Percentiles rank a stretch among this genome's conserved stretches.
phyloP scores from a whole-genome alignment of 2,797 vertebrate genomes.

The Hypotaenidia philippensis region DNA sequence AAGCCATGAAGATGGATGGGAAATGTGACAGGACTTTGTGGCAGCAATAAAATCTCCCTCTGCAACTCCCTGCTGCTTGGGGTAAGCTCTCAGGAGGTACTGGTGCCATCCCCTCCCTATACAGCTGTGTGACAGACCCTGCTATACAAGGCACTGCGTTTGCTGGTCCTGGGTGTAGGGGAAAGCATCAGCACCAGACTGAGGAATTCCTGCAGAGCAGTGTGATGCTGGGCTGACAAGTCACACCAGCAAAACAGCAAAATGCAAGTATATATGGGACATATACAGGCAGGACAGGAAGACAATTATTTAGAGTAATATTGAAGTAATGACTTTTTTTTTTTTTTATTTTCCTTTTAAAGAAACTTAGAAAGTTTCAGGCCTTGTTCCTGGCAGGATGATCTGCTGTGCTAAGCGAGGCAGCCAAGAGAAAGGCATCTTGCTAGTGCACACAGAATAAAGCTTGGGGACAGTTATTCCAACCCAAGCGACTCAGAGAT shows the following conservation, averaged over 20 bases:
- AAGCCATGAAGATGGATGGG: not conserved
- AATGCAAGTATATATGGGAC: not conserved
- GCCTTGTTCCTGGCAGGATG: not conserved
- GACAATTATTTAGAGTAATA: not conserved
- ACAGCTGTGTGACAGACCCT: not conserved
- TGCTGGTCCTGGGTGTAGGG: not conserved
- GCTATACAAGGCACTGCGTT: fast-evolving
- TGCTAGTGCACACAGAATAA: not conserved
- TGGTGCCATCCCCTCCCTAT: not conserved
- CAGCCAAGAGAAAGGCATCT: not conserved
- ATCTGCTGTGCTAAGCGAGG: not conserved
- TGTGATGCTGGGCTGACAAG: not conserved
- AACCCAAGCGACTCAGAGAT: not conserved
- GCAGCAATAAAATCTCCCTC: not conserved
- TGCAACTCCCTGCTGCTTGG: not conserved
- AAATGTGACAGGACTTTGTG: not conserved
- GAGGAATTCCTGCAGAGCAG: not conserved
- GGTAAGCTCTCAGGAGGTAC: not conserved
- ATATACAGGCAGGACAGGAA: not conserved
- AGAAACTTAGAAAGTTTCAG: not conserved
- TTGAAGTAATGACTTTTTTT: not conserved
- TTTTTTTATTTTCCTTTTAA: not conserved
- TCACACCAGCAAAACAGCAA: not conserved
- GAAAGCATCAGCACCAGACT: not conserved
- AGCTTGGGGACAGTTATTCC: not conserved